These are phyloP conservation scores for Pao palembangensis DNA, from an alignment of 2,113 vertebrate genomes.

Conservation along the genomic window DNA sequence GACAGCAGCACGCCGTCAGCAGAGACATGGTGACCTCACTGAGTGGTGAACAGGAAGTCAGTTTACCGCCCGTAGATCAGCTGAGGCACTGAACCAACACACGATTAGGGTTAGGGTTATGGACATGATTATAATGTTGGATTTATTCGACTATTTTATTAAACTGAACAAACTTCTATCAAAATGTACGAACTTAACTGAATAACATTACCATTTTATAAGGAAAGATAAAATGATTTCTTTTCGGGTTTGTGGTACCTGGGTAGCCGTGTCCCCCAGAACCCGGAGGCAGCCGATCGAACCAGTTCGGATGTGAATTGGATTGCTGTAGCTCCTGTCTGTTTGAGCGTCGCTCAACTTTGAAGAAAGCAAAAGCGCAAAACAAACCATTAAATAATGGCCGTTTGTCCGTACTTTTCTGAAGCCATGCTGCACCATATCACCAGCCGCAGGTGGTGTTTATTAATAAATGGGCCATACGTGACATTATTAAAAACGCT, in stretches of 20 bases:
- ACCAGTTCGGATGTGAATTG: conserved; percentile 28
- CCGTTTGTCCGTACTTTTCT: not conserved
- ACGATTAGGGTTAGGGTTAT: not conserved
- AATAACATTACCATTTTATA: too few species aligned
- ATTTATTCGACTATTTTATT: too few species aligned
- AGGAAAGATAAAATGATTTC: too few species aligned
- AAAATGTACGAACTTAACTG: too few species aligned
- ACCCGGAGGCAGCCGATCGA: conserved; percentile 78
- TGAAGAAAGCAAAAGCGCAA: not conserved
- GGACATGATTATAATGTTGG: not conserved
- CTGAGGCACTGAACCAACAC: conserved; percentile 75
- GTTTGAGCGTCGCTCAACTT: rapidly evolving
- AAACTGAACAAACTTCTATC: too few species aligned
- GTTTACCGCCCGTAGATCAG: conserved; percentile 77
- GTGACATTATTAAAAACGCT: rapidly evolving
- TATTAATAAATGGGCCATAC: not conserved
- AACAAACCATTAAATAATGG: not conserved
- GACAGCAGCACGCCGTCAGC: conserved; percentile 74
- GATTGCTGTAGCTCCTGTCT: conserved; percentile 10
- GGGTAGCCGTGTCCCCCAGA: conserved; percentile 81
- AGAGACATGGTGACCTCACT: conserved; percentile 90
- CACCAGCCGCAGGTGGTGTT: not conserved
- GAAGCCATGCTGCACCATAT: rapidly evolving
- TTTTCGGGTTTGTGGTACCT: conserved; percentile 57
- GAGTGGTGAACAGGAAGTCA: conserved; percentile 88